Conservation (phyloP, 2,113 vertebrate species). For the zebrafish (Danio rerio) region DNA sequence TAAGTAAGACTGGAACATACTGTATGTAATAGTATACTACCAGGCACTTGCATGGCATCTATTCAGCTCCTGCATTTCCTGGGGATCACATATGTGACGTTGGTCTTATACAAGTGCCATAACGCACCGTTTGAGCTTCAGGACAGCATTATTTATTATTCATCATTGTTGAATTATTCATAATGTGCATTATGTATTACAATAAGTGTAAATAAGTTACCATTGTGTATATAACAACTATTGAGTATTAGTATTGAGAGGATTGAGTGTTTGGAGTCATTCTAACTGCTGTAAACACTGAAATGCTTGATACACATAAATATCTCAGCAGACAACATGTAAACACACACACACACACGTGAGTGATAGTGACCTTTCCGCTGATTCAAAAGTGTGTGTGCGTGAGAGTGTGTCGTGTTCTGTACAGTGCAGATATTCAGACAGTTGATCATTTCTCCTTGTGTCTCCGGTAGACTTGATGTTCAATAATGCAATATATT, state of each 20-base stretch:
- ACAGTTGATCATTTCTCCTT: not conserved
- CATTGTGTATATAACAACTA: not conserved
- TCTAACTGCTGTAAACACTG: not conserved
- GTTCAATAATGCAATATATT: no score
- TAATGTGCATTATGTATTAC: not conserved
- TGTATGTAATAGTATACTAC: no score
- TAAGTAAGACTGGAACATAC: no score
- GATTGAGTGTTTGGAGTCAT: not conserved
- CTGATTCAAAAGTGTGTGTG: no score
- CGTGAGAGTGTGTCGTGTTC: not conserved
- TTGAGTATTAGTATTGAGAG: not conserved
- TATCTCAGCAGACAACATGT: not conserved
- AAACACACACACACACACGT: slow-evolving; percentile 31
- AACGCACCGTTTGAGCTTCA: not conserved
- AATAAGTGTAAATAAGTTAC: no score
- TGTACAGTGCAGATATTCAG: not conserved
- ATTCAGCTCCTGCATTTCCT: not conserved
- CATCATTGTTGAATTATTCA: not conserved
- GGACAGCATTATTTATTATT: not conserved
- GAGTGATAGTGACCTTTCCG: not conserved
- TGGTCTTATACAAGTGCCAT: not conserved
- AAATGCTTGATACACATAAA: not conserved
- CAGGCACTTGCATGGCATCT: not conserved
- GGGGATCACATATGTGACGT: not conserved
- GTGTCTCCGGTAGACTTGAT: no score